Evolutionary conservation across 2,797 vertebrate genomes (phyloP), one percentile per base, ranked within the genome.

Genomic region (Lepus oiostolus): DNA sequence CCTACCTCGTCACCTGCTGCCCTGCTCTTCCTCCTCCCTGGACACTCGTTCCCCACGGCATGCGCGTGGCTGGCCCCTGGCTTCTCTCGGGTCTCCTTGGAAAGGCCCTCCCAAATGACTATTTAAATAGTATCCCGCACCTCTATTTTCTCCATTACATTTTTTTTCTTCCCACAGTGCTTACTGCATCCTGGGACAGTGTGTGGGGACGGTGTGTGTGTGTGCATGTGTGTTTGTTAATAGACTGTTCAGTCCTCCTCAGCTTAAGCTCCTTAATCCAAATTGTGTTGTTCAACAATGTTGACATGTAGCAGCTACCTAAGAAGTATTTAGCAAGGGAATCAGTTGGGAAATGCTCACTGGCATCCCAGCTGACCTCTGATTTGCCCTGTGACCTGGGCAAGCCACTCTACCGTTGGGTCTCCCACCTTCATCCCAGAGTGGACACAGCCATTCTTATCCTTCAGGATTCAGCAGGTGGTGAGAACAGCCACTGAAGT

Each of bases 221-320:
- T 42, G 8, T 2, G 76, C 81, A 84, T n/a, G 30, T 52, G 19
- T 80, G 24, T 72, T 30, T 70, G 52, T 35, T 88, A 24, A 26
- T 67, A 76, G 76, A 82, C 65, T 85, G 14, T 17, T 93, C n/a
- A 68, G 28, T 71, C 38, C 62, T 63, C 63, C 89, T 62, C 16
- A 54, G 72, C 7, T 22, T 52, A 52, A 86, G 2, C 42, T 81
- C 17, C 22, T 79, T 63, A 68, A 76, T 5, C 21, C 71, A 67
- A 77, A 72, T 80, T 81, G 81, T 13, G 84, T 79, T 79, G 58
- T 81, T 95, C 22, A 91, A 79, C 38, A 88, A 79, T 70, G 68
- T 12, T 52, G 32, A 42, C 22, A 60, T 26, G 22, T 82, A 63
- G 35, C n/a, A 91, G 68, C 38, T 71, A 17, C 70, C 91, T 82